Percentiles rank a stretch among this genome's conserved stretches.
Evolutionary conservation across 2,888 invertebrate species (phyloP).

Genomic region (Linnaemya vulpina): DNA sequence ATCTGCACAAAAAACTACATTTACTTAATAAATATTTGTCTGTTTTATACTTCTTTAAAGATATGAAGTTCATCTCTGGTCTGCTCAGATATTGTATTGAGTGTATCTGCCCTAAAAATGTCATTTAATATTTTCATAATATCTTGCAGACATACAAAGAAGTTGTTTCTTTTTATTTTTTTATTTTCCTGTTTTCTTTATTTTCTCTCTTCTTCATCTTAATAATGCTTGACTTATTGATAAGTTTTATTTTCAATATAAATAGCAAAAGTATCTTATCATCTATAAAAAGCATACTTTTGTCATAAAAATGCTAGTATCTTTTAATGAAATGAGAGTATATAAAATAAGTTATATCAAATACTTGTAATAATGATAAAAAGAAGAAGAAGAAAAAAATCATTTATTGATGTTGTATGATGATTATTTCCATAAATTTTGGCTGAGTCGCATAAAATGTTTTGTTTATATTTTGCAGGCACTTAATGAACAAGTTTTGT

Average conservation of each 20-base stretch:
- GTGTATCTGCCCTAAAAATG: not conserved
- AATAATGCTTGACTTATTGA: slow-evolving; percentile 54
- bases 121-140: slow-evolving; percentile 30
- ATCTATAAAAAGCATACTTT: slow-evolving; percentile 62
- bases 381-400: not conserved
- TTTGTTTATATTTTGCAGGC: slow-evolving; percentile 16
- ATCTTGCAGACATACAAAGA: not conserved
- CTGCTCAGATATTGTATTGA: not conserved
- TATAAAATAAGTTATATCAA: slow-evolving; percentile 45
- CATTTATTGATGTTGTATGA: slow-evolving; percentile 10
- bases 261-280: slow-evolving; percentile 50
- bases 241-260: slow-evolving; percentile 51
- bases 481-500: slow-evolving; percentile 41
- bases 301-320: slow-evolving; percentile 48
- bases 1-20: not conserved
- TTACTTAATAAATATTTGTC: not conserved
- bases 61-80: not conserved
- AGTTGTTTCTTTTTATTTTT: not conserved
- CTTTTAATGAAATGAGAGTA: slow-evolving; percentile 57
- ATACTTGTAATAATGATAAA: slow-evolving; percentile 33
- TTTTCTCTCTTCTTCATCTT: not conserved
- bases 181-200: slow-evolving; percentile 2
- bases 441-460: slow-evolving; percentile 50
- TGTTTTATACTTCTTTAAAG: not conserved
- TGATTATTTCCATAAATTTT: slow-evolving; percentile 49